Conservation (phyloP, 2,888 invertebrate species). For the Tipula helvola region DNA sequence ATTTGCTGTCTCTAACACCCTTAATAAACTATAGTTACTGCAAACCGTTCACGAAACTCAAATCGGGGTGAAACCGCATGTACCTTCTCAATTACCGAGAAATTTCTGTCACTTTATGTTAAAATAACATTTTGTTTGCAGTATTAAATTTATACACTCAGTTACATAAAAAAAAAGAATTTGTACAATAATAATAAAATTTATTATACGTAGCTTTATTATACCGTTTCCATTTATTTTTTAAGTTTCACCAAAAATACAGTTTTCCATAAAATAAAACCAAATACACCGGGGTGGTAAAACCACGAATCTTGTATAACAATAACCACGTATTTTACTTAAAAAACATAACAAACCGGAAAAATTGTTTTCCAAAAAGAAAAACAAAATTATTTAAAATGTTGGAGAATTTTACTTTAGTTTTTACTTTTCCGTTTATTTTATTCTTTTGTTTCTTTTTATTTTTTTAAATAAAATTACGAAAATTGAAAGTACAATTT, state of each 20-base stretch:
- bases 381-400: not conserved
- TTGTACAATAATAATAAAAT: no score
- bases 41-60: no score
- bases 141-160: no score
- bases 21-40: no score
- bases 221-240: not conserved
- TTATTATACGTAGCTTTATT: not conserved
- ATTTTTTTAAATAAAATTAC: not conserved
- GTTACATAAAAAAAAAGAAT: no score
- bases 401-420: not conserved
- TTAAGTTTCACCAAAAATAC: not conserved
- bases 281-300: not conserved
- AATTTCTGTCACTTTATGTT: not conserved
- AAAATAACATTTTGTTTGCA: no score
- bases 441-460: not conserved
- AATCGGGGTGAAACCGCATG: no score
- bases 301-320: not conserved
- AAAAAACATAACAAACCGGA: not conserved
- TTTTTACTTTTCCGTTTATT: not conserved
- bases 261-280: not conserved
- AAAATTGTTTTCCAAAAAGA: not conserved
- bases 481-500: not conserved
- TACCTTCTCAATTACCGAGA: no score
- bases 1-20: no score
- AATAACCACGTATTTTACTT: not conserved